Evolutionary conservation across 2,888 invertebrate genomes (phyloP).

Genomic region (Villa cingulata): DNA sequence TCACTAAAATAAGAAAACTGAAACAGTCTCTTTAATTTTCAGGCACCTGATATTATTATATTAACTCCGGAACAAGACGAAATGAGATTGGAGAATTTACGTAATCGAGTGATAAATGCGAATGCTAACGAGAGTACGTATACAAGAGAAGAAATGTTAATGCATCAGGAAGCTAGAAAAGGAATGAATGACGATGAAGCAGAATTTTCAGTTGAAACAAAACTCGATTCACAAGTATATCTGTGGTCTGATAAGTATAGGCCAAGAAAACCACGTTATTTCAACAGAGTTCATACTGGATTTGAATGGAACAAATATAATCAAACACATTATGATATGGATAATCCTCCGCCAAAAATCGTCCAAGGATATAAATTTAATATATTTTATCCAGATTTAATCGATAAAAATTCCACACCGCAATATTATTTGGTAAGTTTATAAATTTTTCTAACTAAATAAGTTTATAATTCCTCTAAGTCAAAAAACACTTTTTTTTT

Average conservation of each 20-base stretch:
- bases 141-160: conserved; percentile 44
- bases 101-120: conserved; percentile 48
- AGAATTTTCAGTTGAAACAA: conserved; percentile 80
- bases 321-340: conserved; percentile 99
- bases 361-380: conserved; percentile 99
- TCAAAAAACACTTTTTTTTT: background rate
- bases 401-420: conserved; percentile 84
- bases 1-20: background rate
- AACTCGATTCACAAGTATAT: conserved; percentile 65
- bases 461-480: background rate
- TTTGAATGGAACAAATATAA: conserved; percentile 99
- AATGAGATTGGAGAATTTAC: conserved; percentile 57
- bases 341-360: conserved; percentile 99
- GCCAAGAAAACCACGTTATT: conserved; percentile 93
- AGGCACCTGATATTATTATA: conserved; percentile 54
- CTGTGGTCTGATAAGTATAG: conserved; percentile 95
- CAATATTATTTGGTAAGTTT: conserved; percentile 80
- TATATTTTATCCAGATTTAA: conserved; percentile 98
- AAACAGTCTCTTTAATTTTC: background rate
- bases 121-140: conserved; percentile 47
- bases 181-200: conserved; percentile 80
- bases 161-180: conserved; percentile 69
- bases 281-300: conserved; percentile 91
- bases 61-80: conserved; percentile 62
- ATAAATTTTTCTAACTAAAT: no score